Base-by-base conservation (phyloP, 2,888 invertebrate species). In the Acheta domesticus region DNA sequence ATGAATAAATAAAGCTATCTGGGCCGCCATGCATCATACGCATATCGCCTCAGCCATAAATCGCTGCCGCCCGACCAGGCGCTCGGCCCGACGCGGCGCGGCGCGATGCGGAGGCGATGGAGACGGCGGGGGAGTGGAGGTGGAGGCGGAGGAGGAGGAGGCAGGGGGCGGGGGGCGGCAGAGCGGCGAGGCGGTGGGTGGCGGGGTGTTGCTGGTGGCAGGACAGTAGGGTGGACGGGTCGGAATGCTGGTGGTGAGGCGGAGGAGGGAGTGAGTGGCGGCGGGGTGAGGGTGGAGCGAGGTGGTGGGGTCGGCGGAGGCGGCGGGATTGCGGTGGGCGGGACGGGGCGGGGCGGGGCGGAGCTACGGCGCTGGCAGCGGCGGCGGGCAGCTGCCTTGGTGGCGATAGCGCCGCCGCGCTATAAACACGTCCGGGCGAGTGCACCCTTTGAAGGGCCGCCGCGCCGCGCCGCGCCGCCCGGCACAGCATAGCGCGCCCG, bases 1-100 rank as follows among this genome's bases (percentile, higher is more conserved):
- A 88, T 89, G 88, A 90, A 89, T 89, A 89, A 89, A 89, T 89
- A 89, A 89, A 89, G 89, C 88, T 89, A 89, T 90, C 89, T 89
- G 86, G 87, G 87, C 87, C 86, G 87, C 87, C 88, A 89, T 90
- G 89, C 89, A 89, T 90, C 89, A 89, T 89, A 87, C 78, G 79
- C 74, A 48, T 48, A 48, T 49, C 62, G 62, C 62, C 62, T 3
- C 4, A 62, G 62, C 62, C 62, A 62, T 62, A 62, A 62, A 62
- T 62, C n/a, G 62, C 62, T 62, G 62, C 62, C 62, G 62, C 14
- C 16, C 16, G 62, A 62, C 62, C 62, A 19, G 62, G 16, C 62
- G 62, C 14, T 14, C 62, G 62, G n/a, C 62, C n/a, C 62, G 62
- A n/a, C 62, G 77, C 81, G 81, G 79, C 80, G 81, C 82, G 81